Evolutionary conservation across 1,140 invertebrate genomes (phyloP).

Genomic region (Camponotus floridanus): DNA sequence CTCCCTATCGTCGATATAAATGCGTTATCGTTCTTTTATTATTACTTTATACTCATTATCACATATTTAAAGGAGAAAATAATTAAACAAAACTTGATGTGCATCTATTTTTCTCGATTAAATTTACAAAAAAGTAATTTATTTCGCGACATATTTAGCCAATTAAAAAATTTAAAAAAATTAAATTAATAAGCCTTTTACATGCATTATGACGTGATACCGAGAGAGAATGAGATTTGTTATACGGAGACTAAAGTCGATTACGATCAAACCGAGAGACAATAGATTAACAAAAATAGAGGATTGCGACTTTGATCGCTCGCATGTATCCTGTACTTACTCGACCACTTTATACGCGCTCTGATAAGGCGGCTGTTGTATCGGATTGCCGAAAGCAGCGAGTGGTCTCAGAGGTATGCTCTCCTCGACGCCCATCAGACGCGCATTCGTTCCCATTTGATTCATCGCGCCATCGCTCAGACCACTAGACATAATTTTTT

Average conservation of each 20-base stretch:
- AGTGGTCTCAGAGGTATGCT: slow-evolving; percentile 92
- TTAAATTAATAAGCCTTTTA: slow-evolving; percentile 30
- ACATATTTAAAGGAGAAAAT: not conserved
- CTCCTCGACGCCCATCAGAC: slow-evolving; percentile 87
- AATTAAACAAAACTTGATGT: not conserved
- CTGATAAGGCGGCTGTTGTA: slow-evolving; percentile 86
- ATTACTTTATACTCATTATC: not conserved
- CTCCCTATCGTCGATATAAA: not conserved
- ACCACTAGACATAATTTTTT: slow-evolving; percentile 72
- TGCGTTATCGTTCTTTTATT: not conserved
- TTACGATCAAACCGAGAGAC: slow-evolving; percentile 35
- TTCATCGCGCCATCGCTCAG: slow-evolving; percentile 82
- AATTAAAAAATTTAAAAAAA: not conserved
- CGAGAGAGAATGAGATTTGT: slow-evolving; percentile 38
- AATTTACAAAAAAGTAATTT: not conserved
- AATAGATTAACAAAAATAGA: slow-evolving; percentile 31
- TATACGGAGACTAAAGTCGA: slow-evolving; percentile 17
- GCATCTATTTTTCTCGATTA: not conserved
- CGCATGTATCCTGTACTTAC: slow-evolving; percentile 87
- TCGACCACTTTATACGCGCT: slow-evolving; percentile 87
- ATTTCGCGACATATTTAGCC: not conserved
- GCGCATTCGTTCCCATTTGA: slow-evolving; percentile 80
- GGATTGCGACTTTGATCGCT: not conserved
- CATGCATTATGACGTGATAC: slow-evolving; percentile 54
- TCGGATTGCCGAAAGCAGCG: slow-evolving; percentile 89